These are phyloP conservation scores for Melinaea marsaeus DNA, from an alignment of 2,888 invertebrate genomes.

Conservation along the genomic window DNA sequence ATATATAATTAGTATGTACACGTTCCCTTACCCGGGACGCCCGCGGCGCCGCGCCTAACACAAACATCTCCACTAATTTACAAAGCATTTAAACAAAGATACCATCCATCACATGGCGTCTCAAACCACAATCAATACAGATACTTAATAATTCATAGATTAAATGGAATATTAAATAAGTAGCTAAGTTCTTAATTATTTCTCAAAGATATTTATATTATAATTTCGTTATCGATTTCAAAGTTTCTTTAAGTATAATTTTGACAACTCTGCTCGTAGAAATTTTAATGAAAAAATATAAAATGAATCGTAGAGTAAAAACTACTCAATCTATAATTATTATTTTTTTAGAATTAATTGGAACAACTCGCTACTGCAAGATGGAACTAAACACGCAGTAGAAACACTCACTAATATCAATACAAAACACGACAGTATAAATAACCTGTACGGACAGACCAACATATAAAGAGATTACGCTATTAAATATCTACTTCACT, in stretches of 20 bases:
- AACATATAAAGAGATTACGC: conserved; percentile 11
- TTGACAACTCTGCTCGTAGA: too few relatives aligned
- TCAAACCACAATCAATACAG: conserved; percentile 57
- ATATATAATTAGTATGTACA: conserved; percentile 29
- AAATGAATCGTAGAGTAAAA: too few relatives aligned
- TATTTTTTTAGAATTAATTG: too few relatives aligned
- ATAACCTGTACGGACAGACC: background rate
- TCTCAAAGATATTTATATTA: too few relatives aligned
- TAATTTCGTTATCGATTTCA: too few relatives aligned
- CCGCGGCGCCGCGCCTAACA: conserved; percentile 65
- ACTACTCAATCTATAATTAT: too few relatives aligned
- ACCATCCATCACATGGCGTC: conserved; percentile 66
- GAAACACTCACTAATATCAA: background rate
- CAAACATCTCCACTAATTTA: conserved; percentile 73
- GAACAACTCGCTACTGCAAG: too few relatives aligned
- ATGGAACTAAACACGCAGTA: too few relatives aligned
- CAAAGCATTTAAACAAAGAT: conserved; percentile 48
- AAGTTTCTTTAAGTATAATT: too few relatives aligned
- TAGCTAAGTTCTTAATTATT: too few relatives aligned
- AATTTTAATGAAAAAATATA: too few relatives aligned
- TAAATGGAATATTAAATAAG: background rate
- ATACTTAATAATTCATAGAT: conserved; percentile 47
- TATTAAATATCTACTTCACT: conserved; percentile 24
- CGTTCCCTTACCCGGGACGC: conserved; percentile 50
- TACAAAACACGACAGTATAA: background rate